Evolutionary conservation across 2,888 invertebrate genomes (phyloP), one percentile per base, ranked within the genome.

Genomic region (Germaria angustata): DNA sequence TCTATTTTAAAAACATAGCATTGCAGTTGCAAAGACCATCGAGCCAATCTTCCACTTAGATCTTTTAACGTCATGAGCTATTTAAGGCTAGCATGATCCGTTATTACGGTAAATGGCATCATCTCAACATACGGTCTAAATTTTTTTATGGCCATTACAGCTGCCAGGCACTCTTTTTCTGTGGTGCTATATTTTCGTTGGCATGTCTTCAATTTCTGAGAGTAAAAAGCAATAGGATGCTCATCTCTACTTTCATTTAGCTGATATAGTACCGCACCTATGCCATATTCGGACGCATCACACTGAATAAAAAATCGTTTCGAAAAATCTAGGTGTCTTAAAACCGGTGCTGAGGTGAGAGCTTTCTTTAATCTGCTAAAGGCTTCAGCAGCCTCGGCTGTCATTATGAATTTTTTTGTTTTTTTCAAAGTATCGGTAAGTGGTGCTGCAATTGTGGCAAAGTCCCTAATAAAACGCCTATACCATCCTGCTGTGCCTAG

Each of bases 401-500:
- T 55, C 9, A 55, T 34, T 9, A 11, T 8, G 20, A 51, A 24
- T 41, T 80, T 71, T 17, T n/a, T n/a, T n/a, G n/a, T n/a, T n/a
- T n/a, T n/a, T n/a, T n/a, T n/a, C n/a, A n/a, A n/a, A n/a, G n/a
- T n/a, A n/a, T 44, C n/a, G 13, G 9, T 9, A 13, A 39, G 39
- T 39, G 13, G 39, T 9, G 39, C 9, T 13, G 7, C 11, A 3
- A 7, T 39, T 7, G 2, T 39, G 13, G n/a, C 39, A 39, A 39
- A 6, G 6, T 28, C n/a, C 11, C 41, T 41, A 8, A 57, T 57
- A 6, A 57, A 57, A 11, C 39, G 17, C 3, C 59, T 7, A 28
- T 59, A 59, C 39, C n/a, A n/a, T n/a, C n/a, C n/a, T n/a, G n/a
- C n/a, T n/a, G n/a, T n/a, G n/a, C n/a, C n/a, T n/a, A n/a, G n/a